Percentiles rank a stretch among this genome's conserved stretches.
phyloP scores from a whole-genome alignment of 2,113 vertebrate species.

The Charina bottae region DNA sequence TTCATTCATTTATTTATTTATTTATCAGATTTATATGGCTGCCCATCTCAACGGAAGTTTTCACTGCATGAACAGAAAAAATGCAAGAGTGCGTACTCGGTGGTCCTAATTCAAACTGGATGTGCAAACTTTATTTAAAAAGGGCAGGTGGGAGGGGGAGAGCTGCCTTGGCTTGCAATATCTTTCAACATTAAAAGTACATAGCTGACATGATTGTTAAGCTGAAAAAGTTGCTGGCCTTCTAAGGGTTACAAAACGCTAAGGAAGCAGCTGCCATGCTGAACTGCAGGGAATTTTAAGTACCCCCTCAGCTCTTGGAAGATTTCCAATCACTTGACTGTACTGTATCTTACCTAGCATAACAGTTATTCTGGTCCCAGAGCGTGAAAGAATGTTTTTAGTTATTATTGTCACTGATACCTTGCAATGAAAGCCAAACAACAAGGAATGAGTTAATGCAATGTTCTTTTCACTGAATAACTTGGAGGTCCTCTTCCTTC shows the following conservation, averaged over 20 bases:
- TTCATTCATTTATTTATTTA: too few species aligned
- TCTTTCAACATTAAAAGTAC: background rate
- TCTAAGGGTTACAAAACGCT: background rate
- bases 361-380: background rate
- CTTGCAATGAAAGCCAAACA: conserved; percentile 9
- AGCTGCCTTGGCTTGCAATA: background rate
- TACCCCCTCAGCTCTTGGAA: background rate
- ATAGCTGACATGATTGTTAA: background rate
- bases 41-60: background rate
- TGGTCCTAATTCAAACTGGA: background rate
- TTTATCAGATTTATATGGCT: too few species aligned
- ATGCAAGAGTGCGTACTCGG: background rate
- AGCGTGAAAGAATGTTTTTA: background rate
- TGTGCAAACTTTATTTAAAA: background rate
- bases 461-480: conserved; percentile 41
- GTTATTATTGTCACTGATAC: background rate
- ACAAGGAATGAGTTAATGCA: conserved; percentile 55
- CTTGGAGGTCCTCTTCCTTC: conserved; percentile 40
- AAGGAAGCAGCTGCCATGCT: background rate
- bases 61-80: background rate
- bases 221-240: background rate
- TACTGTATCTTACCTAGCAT: background rate
- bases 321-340: background rate
- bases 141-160: background rate
- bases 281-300: background rate